Conservation (phyloP, 2,797 vertebrate species). For the Hirundo rustica region DNA sequence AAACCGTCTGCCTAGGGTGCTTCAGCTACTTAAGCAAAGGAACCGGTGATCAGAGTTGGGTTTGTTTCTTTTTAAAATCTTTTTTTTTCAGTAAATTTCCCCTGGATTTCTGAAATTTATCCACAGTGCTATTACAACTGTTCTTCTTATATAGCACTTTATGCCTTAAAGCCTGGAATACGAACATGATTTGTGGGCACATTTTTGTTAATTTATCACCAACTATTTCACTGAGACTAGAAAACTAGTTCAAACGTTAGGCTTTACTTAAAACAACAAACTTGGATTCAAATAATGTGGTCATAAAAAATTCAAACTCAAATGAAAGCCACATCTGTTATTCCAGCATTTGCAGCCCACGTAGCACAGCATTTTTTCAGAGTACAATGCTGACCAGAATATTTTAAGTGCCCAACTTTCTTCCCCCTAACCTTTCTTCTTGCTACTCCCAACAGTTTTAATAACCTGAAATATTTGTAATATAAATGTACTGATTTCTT, state of each 20-base stretch:
- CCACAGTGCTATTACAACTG: background rate
- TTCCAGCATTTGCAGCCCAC: background rate
- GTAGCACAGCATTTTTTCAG: background rate
- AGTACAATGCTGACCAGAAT: background rate
- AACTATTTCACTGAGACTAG: background rate
- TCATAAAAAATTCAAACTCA: background rate
- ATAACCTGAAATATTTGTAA: background rate
- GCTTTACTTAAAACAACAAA: background rate
- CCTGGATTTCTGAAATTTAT: background rate
- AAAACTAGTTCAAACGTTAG: background rate
- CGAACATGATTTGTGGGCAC: background rate
- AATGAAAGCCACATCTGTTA: background rate
- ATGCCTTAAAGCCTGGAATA: background rate
- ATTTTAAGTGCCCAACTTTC: background rate
- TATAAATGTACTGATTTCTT: background rate
- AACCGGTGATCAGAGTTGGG: background rate
- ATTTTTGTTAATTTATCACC: background rate
- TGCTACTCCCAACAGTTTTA: background rate
- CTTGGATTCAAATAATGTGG: background rate
- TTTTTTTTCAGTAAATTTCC: background rate
- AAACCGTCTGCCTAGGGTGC: background rate
- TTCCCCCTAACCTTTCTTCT: background rate
- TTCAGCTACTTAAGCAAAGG: background rate
- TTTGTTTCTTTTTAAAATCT: background rate
- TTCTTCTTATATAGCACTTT: background rate